Conservation (phyloP, 35 echinoderm and acorn worm genomes). For the Lytechinus variegatus region DNA sequence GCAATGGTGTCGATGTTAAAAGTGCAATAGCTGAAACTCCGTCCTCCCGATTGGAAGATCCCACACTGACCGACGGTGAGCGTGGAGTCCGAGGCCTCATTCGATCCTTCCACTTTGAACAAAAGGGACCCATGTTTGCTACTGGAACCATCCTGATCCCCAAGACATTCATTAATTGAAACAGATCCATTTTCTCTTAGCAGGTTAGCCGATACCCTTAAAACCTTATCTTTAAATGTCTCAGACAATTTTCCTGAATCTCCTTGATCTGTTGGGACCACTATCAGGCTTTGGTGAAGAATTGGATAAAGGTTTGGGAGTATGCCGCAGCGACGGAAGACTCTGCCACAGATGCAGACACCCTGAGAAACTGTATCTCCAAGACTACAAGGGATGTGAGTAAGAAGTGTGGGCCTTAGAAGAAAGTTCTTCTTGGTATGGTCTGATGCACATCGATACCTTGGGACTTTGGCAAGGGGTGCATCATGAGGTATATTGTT, state of each 20-base stretch:
- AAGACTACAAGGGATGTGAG: background rate
- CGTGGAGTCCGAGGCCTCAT: background rate
- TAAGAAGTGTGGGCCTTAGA: background rate
- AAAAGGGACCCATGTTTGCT: background rate
- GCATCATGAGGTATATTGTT: background rate
- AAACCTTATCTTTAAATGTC: background rate
- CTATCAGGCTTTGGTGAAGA: slow-evolving; percentile 59
- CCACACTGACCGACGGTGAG: slow-evolving; percentile 43
- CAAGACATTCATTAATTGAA: background rate
- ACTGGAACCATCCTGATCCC: background rate
- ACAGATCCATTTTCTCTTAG: background rate
- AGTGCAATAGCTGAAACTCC: background rate
- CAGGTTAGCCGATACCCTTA: background rate
- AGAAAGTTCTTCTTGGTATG: background rate
- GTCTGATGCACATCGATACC: background rate
- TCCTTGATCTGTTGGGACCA: background rate
- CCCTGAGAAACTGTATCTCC: background rate
- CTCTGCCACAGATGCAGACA: background rate
- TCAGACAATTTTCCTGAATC: background rate
- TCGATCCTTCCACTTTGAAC: background rate
- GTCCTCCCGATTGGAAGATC: background rate
- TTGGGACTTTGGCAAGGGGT: background rate
- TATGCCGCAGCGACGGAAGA: slow-evolving; percentile 52
- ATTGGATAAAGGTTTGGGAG: slow-evolving; percentile 55
- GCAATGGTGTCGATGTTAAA: slow-evolving; percentile 51